Percentiles rank a stretch among this genome's conserved stretches.
Conservation (phyloP, 2,888 invertebrate genomes). For the Mallateleia sp. region DNA sequence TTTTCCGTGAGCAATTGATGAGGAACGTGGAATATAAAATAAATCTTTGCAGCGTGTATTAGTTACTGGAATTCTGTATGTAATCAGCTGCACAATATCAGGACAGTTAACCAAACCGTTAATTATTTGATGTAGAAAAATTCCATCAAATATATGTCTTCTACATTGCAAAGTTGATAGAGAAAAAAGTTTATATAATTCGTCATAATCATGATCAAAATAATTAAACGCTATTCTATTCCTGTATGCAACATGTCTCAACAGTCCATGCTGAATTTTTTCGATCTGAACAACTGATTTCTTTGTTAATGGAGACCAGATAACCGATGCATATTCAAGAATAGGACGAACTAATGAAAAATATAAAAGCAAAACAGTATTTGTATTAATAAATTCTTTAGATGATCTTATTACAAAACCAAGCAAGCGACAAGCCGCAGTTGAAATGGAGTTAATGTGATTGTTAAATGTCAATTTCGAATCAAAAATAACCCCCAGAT, state of each 20-base stretch:
- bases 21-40: background rate
- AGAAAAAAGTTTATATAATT: background rate
- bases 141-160: background rate
- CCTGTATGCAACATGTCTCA: background rate
- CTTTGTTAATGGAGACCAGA: background rate
- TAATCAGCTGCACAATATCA: background rate
- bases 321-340: background rate
- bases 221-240: background rate
- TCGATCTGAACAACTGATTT: background rate
- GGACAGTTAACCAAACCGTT: background rate
- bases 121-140: background rate
- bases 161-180: background rate
- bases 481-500: slow-evolving; percentile 4
- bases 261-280: background rate
- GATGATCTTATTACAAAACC: background rate
- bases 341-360: background rate
- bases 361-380: background rate
- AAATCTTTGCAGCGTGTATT: background rate
- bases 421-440: background rate
- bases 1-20: no score
- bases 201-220: background rate
- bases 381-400: background rate
- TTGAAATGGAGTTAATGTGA: background rate
- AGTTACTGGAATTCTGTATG: background rate
- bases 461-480: no score